phyloP scores from a whole-genome alignment of 2,797 vertebrate genomes.

The Propithecus deckenii region DNA sequence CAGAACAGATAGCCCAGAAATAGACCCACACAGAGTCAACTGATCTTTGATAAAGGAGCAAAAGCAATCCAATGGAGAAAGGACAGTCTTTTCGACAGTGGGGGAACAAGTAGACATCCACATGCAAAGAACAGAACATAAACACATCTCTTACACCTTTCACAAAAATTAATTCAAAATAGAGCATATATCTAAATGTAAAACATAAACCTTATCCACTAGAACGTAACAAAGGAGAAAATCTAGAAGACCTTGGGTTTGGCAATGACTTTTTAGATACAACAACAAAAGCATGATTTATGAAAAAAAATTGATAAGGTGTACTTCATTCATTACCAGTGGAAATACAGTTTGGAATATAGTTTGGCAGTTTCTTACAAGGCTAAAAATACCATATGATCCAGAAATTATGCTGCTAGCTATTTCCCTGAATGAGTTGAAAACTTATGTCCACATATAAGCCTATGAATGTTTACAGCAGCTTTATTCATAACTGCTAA shows the following conservation, averaged over 20 bases:
- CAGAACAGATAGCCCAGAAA: not conserved
- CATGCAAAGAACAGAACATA: not conserved
- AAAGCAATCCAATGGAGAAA: not conserved
- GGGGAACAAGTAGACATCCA: not conserved
- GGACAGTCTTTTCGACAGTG: not conserved
- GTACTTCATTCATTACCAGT: not conserved
- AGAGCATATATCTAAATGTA: not conserved
- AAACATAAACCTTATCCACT: not conserved
- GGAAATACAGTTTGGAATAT: too few relatives aligned
- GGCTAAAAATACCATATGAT: too few relatives aligned
- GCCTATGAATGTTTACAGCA: not conserved
- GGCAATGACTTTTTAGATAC: not conserved
- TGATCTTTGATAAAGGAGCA: too few relatives aligned
- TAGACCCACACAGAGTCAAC: not conserved
- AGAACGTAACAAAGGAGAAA: not conserved
- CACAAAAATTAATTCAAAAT: constrained; percentile 25
- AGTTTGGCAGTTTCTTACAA: too few relatives aligned
- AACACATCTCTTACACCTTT: not conserved
- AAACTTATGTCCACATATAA: not conserved
- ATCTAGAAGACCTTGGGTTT: not conserved
- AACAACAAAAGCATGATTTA: not conserved
- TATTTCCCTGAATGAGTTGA: not conserved
- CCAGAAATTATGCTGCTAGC: not conserved
- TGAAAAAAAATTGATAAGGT: not conserved
- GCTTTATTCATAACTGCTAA: not conserved